Evolutionary conservation across 2,113 vertebrate genomes (phyloP).

Genomic region (Murina feae): DNA sequence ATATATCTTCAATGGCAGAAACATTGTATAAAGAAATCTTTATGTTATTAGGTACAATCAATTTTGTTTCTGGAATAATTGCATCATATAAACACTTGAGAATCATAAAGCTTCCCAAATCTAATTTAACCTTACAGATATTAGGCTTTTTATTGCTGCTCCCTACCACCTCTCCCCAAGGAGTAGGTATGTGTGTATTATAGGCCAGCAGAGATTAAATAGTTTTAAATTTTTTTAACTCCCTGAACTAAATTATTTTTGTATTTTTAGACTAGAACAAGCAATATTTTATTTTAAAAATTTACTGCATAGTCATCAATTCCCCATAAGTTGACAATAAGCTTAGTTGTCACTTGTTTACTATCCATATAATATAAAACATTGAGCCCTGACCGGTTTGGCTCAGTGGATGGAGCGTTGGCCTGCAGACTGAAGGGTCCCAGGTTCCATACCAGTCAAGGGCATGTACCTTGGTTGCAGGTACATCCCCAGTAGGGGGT

Average conservation of each 20-base stretch:
- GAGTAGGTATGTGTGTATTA: background rate
- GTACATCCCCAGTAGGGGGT: no score
- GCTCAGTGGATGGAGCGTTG: no score
- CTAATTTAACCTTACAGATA: slow-evolving; percentile 27
- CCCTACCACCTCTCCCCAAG: background rate
- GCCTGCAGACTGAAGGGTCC: no score
- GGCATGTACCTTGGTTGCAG: no score
- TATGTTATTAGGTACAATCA: slow-evolving; percentile 13
- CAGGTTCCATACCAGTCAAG: no score
- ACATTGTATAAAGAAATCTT: background rate
- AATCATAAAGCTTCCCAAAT: slow-evolving; percentile 5
- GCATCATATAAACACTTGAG: slow-evolving; percentile 19
- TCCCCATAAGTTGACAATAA: background rate
- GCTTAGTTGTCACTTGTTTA: background rate
- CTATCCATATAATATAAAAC: background rate
- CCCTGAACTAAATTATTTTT: background rate
- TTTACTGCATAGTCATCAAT: background rate
- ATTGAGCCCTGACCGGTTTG: no score
- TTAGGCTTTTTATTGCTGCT: background rate
- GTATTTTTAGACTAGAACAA: slow-evolving; percentile 6
- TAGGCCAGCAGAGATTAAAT: background rate
- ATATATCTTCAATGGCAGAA: slow-evolving; percentile 2
- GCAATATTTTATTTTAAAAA: background rate
- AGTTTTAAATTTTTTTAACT: slow-evolving; percentile 15
- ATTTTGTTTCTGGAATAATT: slow-evolving; percentile 46